Base-by-base conservation (phyloP, 2,888 invertebrate species). In the Lapara coniferarum region DNA sequence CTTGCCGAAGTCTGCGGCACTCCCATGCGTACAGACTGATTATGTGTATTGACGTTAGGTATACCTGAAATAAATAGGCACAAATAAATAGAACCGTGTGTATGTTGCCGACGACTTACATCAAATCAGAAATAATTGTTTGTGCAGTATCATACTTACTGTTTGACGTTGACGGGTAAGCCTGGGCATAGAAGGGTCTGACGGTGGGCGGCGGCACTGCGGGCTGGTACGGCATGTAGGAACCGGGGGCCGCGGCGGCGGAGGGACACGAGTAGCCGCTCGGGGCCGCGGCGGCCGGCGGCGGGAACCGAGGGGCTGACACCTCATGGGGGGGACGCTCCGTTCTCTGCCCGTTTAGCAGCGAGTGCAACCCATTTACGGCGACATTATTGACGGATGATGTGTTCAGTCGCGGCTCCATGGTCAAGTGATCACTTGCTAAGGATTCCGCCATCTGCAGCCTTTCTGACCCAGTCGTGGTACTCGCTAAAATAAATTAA, bases 171-270 rank as follows among this genome's bases (percentile, higher is more conserved):
- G 46, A 10, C 30, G 66, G 52, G 53, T 55, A 66, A 4, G 66
- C 14, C 10, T 19, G 46, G 19, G 69, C 44, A 49, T 55, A 66
- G 46, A 49, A 66, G 2, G 69, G 55, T 6, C 69, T 51, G 2
- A 53, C 44, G 7, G 25, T 46, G 25, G 69, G 69, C 30, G 69
- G 69, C n/a, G 55, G 63, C 7, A 66, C 56, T 0, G 66, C 46
- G 8, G 69, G 66, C 44, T 63, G 69, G 52, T 58, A 68, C n/a
- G 57, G n/a, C 58, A 68, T 12, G 37, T 37, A 58, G 1, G 57
- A 16, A 14, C 10, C 52, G 7, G 63, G 51, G 2, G 44, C 55
- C 44, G 44, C 46, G 19, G 44, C 14, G n/a, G 49, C 25, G n/a
- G 46, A n/a, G 25, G 53, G 13, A 58, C 25, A 44, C n/a, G 37